Base-by-base conservation (phyloP, 2,797 vertebrate genomes). In the Anas georgica region DNA sequence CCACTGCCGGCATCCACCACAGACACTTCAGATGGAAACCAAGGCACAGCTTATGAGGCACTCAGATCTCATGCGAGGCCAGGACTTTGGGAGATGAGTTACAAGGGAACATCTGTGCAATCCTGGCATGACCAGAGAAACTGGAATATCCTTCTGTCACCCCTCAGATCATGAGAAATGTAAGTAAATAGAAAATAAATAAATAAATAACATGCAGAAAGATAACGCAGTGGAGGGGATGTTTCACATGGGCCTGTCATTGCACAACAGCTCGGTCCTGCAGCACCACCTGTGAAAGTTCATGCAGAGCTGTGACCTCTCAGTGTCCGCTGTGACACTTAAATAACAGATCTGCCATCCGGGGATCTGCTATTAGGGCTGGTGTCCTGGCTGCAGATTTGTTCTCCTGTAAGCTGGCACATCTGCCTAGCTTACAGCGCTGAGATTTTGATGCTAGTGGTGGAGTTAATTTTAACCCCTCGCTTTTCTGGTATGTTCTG, bases 261-360 rank as follows among this genome's bases (percentile, higher is more conserved):
- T n/a, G 17, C 64, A 77, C n/a, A 55, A 35, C 37, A 85, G 50
- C 35, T 85, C 54, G 37, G 80, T 5, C 31, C 70, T 68, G 16
- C 85, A 79, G 77, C 41, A 45, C 22, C 1, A 1, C 59, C 39
- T 43, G 91, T 0, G 6, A 31, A 67, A 82, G 72, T 9, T 78
- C 3, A 0, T 1, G 1, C 37, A 56, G 17, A 74, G 48, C 43
- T 58, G 78, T 81, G 91, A 90, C 88, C 76, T 78, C 80, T 63
- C 0, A 0, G 41, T 26, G 75, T 23, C 83, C 0, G 0, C 55
- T 0, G 1, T 1, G 0, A 67, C 83, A 45, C 46, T 35, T 9
- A 62, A 80, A 83, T 2, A 88, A 68, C 81, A 84, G 54, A 89
- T 85, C 86, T 83, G 86, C 37, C 75, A 66, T 39, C 55, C 59